These are phyloP conservation scores for Hirtodrosophila alboralis DNA, from an alignment of 2,888 invertebrate genomes.

Conservation along the genomic window DNA sequence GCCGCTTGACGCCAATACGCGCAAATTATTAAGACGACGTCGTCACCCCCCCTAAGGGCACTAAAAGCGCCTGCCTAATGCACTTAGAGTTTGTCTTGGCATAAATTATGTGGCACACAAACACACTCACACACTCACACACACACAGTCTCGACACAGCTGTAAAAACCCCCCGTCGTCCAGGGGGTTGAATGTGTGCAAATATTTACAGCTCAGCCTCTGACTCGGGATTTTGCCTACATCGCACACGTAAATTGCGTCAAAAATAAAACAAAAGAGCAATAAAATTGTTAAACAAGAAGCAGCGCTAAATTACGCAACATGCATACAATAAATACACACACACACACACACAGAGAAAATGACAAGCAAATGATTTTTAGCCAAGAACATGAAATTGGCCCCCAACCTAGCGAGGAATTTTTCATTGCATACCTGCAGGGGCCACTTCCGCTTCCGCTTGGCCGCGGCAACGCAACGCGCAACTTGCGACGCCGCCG, in stretches of 20 bases:
- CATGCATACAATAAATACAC: constrained; percentile 42
- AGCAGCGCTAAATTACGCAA: constrained; percentile 68
- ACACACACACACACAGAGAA: constrained; percentile 12
- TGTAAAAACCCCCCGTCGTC: constrained; percentile 50
- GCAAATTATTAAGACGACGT: constrained; percentile 72
- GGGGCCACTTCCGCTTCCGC: constrained; percentile 47
- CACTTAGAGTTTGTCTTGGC: constrained; percentile 69
- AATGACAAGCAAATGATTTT: constrained; percentile 55
- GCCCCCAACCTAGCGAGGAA: constrained; percentile 40
- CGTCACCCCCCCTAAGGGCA: constrained; percentile 51
- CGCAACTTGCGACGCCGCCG: too few relatives aligned
- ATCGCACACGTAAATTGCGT: constrained; percentile 58
- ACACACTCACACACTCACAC: too few relatives aligned
- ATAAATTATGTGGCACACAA: constrained; percentile 75
- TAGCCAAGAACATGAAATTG: constrained; percentile 34
- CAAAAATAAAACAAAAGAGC: constrained; percentile 31
- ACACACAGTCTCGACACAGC: constrained; percentile 50
- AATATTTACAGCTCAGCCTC: constrained; percentile 54
- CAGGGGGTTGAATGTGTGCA: constrained; percentile 38
- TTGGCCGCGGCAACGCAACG: constrained; percentile 4
- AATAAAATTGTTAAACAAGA: constrained; percentile 75
- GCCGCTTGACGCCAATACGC: constrained; percentile 71
- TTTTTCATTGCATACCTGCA: constrained; percentile 73
- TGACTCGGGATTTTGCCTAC: constrained; percentile 37
- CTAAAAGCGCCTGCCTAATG: constrained; percentile 65